A percentile compares a stretch with the other conserved stretches of the same genome.
phyloP scores from a whole-genome alignment of 2,888 invertebrate genomes.

The Augiades crinisus region DNA sequence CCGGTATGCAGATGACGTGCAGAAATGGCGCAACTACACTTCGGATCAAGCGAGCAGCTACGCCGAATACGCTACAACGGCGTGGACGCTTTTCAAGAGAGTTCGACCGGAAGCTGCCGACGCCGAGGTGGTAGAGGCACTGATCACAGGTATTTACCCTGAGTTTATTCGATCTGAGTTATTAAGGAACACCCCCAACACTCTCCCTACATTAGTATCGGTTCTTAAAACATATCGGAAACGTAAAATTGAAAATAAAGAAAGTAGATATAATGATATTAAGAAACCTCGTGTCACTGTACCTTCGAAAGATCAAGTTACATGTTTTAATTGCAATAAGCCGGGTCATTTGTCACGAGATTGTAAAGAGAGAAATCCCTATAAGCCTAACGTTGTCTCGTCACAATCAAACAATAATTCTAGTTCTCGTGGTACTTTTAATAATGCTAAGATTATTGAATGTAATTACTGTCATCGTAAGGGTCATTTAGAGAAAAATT shows the following conservation, averaged over 20 bases:
- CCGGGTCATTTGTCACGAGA: constrained; percentile 15
- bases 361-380: background rate
- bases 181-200: constrained; percentile 20
- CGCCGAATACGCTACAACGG: constrained; percentile 29
- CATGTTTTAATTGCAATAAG: constrained; percentile 19
- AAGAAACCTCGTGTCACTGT: constrained; percentile 9
- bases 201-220: constrained; percentile 17
- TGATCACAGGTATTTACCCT: background rate
- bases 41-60: constrained; percentile 30
- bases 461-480: background rate
- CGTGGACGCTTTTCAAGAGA: constrained; percentile 28
- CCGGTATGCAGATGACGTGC: constrained; percentile 27
- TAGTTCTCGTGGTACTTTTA: background rate
- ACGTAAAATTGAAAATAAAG: constrained; percentile 10
- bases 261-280: background rate
- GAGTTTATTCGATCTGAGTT: constrained; percentile 10
- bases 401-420: background rate
- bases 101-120: background rate
- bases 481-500: background rate
- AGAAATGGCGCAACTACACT: constrained; percentile 25
- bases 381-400: background rate
- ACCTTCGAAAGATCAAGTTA: background rate
- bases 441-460: background rate
- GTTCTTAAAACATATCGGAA: constrained; percentile 19
- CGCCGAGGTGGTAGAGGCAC: background rate